Conservation (phyloP, 2,797 vertebrate genomes). For the Mastacembelus armatus region DNA sequence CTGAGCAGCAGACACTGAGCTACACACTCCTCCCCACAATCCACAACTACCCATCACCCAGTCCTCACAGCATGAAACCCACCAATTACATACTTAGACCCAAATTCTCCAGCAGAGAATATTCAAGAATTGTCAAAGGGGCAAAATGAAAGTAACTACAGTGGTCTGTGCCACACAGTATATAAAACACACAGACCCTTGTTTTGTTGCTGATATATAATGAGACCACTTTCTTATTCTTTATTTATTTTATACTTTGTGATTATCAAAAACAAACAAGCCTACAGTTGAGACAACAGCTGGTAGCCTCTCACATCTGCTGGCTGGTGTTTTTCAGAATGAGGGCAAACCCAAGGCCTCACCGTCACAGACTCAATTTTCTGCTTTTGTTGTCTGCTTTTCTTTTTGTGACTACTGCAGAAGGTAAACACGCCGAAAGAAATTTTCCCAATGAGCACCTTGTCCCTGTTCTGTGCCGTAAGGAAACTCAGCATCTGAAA, state of each 20-base stretch:
- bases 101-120: slow-evolving; percentile 19
- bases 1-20: slow-evolving; percentile 39
- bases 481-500: slow-evolving; percentile 26
- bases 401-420: slow-evolving; percentile 21
- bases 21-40: slow-evolving; percentile 16
- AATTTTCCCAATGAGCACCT: slow-evolving; percentile 27
- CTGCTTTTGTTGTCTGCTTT: slow-evolving; percentile 18
- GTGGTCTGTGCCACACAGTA: slow-evolving; percentile 17
- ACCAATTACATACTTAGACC: slow-evolving; percentile 19
- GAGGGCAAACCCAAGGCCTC: neutral
- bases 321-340: neutral
- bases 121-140: slow-evolving; percentile 12
- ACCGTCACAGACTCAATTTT: slow-evolving; percentile 7
- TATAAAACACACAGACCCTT: neutral
- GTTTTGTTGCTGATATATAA: slow-evolving; percentile 24
- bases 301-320: neutral
- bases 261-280: slow-evolving; percentile 13
- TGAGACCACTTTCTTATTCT: neutral
- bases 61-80: slow-evolving; percentile 27
- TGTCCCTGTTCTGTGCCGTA: slow-evolving; percentile 20
- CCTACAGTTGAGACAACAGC: slow-evolving; percentile 4
- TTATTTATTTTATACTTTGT: slow-evolving; percentile 20
- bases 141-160: slow-evolving; percentile 27
- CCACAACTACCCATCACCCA: slow-evolving; percentile 4
- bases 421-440: slow-evolving; percentile 34